A percentile compares a stretch with the other conserved stretches of the same genome.
Evolutionary conservation across 2,113 vertebrate species (phyloP).

Genomic region (Ariopsis seemanni): DNA sequence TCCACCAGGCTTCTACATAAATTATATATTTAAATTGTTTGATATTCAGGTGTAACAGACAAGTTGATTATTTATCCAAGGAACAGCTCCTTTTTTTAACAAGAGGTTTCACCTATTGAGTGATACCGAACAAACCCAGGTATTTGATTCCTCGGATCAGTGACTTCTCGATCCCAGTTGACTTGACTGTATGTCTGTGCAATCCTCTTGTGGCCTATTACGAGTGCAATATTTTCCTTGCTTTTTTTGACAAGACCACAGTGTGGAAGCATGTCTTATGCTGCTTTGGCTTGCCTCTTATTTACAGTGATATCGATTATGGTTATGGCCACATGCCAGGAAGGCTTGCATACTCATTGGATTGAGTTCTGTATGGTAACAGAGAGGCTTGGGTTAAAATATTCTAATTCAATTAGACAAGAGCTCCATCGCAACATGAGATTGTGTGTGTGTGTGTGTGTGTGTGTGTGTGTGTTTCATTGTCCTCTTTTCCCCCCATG

Average conservation of each 20-base stretch:
- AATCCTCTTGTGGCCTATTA: conserved; percentile 5
- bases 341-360: conserved; percentile 24
- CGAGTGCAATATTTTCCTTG: not conserved
- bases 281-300: conserved; percentile 60
- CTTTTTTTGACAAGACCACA: conserved; percentile 20
- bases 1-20: not conserved
- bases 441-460: not conserved
- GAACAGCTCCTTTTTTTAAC: conserved; percentile 9
- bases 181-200: conserved; percentile 26
- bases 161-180: not conserved
- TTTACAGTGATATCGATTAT: conserved; percentile 65
- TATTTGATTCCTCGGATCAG: conserved; percentile 9
- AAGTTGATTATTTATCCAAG: conserved; percentile 33
- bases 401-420: conserved; percentile 40
- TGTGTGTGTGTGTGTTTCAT: not conserved
- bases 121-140: conserved; percentile 8
- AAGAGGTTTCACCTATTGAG: conserved; percentile 13
- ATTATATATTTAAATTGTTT: conserved; percentile 21
- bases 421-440: conserved; percentile 33
- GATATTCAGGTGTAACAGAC: conserved; percentile 19
- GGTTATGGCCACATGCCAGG: conserved; percentile 53
- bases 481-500: not conserved
- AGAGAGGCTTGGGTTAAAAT: conserved; percentile 24
- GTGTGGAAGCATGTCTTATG: not conserved
- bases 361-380: conserved; percentile 45